Evolutionary conservation across 2,888 invertebrate species (phyloP).

Genomic region (Rotaria macrura): DNA sequence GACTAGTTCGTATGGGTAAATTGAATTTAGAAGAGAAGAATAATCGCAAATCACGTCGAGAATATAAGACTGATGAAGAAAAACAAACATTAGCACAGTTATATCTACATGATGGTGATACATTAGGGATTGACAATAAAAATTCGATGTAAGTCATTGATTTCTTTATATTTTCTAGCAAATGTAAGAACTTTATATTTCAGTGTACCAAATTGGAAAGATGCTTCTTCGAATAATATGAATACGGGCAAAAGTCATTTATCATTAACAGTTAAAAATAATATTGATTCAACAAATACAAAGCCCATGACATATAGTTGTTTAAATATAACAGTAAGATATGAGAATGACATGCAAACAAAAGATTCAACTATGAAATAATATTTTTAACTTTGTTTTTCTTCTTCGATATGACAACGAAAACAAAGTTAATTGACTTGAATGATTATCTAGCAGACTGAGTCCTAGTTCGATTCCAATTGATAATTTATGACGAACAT

Average conservation of each 20-base stretch:
- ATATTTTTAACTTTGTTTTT: too few relatives aligned
- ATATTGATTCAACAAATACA: neutral
- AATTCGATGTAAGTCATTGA: neutral
- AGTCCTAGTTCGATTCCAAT: too few relatives aligned
- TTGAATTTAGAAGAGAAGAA: constrained; percentile 23
- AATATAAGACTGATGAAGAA: constrained; percentile 15
- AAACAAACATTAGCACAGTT: neutral
- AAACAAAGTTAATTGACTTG: too few relatives aligned
- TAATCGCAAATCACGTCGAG: neutral
- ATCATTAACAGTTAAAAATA: neutral
- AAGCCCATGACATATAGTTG: neutral
- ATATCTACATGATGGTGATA: neutral
- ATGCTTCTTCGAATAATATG: neutral
- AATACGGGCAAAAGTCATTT: neutral
- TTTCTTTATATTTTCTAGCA: neutral
- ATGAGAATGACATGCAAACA: too few relatives aligned
- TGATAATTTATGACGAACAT: too few relatives aligned
- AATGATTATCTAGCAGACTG: too few relatives aligned
- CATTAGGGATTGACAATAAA: constrained; percentile 11
- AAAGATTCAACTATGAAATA: too few relatives aligned
- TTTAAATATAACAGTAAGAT: neutral
- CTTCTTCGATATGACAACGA: too few relatives aligned
- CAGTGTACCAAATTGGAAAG: constrained; percentile 10
- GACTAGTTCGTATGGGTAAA: constrained; percentile 13
- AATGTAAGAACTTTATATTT: neutral